phyloP scores from a whole-genome alignment of 2,113 vertebrate genomes.

The Peromyscus californicus region DNA sequence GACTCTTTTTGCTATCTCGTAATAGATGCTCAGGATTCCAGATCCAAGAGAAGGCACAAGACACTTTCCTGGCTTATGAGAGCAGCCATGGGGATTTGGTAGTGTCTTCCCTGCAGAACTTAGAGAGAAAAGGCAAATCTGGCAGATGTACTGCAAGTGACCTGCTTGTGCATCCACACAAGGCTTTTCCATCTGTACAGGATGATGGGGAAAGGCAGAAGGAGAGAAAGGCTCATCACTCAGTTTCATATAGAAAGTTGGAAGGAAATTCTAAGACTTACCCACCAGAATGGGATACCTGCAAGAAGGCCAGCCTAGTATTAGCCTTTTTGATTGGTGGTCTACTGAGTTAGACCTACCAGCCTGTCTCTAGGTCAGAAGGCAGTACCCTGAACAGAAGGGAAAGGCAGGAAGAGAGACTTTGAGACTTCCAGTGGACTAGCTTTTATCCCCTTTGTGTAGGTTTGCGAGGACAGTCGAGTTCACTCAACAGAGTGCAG shows the following conservation, averaged over 20 bases:
- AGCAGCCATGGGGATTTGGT: not conserved
- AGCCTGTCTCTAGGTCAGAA: not conserved
- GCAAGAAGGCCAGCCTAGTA: not conserved
- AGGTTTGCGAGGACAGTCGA: not conserved
- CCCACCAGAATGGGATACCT: not conserved
- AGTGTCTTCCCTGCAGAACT: no score
- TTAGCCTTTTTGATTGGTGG: not conserved
- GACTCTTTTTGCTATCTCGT: not conserved
- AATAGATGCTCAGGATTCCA: not conserved
- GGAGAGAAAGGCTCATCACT: not conserved
- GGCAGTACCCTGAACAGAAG: not conserved
- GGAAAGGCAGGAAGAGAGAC: not conserved
- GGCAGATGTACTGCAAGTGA: not conserved
- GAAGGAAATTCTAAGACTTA: not conserved
- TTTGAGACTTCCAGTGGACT: no score
- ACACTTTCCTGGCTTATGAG: not conserved
- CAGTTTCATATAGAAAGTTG: not conserved
- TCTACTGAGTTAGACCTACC: not conserved
- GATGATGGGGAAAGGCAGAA: no score
- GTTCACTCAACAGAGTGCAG: not conserved
- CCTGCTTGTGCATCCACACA: accelerated
- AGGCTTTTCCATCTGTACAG: not conserved
- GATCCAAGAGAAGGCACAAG: not conserved
- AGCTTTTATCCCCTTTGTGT: not conserved
- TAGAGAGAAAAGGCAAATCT: not conserved